Percentiles rank a stretch among this genome's conserved stretches.
phyloP scores from a whole-genome alignment of 2,113 vertebrate genomes.

The Entomyzon cyanotis region DNA sequence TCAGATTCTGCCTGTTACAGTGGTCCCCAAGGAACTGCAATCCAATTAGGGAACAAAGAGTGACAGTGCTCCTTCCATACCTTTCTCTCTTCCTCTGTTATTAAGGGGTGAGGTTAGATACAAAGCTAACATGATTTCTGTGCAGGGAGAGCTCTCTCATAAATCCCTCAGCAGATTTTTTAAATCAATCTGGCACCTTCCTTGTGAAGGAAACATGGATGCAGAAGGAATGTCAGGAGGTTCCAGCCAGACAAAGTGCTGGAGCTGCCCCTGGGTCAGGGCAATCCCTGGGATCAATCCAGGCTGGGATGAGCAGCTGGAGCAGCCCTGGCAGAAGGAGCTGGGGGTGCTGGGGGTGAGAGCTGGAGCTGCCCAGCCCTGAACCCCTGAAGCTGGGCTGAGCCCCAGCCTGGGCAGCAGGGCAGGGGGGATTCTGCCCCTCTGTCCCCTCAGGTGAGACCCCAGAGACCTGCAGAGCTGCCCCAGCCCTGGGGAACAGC shows the following conservation, averaged over 20 bases:
- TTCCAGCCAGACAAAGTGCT: not conserved
- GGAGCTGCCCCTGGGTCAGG: not conserved
- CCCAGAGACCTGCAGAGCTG: not conserved
- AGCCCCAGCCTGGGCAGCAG: not conserved
- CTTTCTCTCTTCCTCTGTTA: not conserved
- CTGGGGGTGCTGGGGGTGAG: no score
- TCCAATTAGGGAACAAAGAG: not conserved
- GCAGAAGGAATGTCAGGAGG: no score
- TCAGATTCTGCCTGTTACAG: not conserved
- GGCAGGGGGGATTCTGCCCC: not conserved
- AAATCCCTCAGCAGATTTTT: not conserved
- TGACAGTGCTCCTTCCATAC: not conserved
- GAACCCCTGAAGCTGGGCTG: not conserved
- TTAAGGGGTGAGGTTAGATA: not conserved
- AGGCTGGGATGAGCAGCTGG: not conserved
- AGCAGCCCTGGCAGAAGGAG: no score
- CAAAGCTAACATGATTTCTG: rapidly evolving
- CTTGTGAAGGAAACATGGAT: not conserved
- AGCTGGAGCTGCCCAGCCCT: no score
- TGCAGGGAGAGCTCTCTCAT: not conserved
- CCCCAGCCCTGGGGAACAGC: not conserved
- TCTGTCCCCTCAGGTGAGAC: not conserved
- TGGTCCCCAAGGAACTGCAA: not conserved
- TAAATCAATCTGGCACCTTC: not conserved
- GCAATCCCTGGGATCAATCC: not conserved